A percentile compares a stretch with the other conserved stretches of the same genome.
phyloP scores from a whole-genome alignment of 2,113 vertebrate genomes.

The Neogale vison region DNA sequence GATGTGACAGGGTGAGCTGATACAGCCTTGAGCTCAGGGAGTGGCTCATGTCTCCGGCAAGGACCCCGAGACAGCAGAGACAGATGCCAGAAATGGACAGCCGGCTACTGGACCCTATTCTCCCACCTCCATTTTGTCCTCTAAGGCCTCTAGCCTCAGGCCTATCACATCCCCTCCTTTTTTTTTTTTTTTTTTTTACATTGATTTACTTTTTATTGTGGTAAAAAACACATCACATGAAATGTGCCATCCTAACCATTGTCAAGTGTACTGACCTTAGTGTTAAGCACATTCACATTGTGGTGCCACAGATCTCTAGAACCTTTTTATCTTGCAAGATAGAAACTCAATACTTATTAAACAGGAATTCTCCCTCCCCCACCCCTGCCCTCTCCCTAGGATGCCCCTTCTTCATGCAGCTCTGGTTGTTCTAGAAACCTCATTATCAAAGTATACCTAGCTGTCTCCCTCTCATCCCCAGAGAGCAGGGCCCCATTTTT shows the following conservation, averaged over 20 bases:
- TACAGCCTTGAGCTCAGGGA: background rate
- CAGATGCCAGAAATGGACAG: background rate
- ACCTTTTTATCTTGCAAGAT: background rate
- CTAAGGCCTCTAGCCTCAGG: background rate
- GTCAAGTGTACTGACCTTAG: background rate
- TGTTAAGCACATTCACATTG: background rate
- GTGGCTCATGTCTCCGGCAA: background rate
- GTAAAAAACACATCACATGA: background rate
- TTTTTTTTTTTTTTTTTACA: background rate
- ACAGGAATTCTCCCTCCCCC: background rate
- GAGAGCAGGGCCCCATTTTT: background rate
- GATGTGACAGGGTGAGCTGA: background rate
- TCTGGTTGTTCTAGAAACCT: background rate
- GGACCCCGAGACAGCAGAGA: background rate
- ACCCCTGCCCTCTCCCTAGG: no score
- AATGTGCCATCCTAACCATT: background rate
- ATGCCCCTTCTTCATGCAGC: background rate
- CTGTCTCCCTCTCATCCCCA: background rate
- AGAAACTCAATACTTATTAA: background rate
- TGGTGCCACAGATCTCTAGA: background rate
- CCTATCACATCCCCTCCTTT: no score
- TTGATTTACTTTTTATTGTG: background rate
- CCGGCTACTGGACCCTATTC: fast-evolving
- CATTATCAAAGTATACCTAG: background rate
- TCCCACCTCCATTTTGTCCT: background rate